Percentiles rank a stretch among this genome's conserved stretches.
Conservation (phyloP, 1,140 invertebrate genomes). For the Trichonephila clavipes region DNA sequence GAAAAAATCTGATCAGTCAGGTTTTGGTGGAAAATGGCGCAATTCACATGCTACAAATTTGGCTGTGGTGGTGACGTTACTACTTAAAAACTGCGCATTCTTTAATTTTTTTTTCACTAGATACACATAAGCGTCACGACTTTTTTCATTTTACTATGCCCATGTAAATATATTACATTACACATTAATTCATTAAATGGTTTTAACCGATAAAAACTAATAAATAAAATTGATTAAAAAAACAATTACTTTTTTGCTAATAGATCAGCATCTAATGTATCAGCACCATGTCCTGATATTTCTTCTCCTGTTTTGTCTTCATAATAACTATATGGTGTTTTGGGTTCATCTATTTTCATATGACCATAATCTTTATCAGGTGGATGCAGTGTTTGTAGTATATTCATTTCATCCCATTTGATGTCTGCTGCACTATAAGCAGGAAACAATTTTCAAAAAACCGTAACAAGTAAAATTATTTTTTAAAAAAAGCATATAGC, state of each 20-base stretch:
- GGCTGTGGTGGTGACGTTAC: too few species aligned
- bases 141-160: too few species aligned
- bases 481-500: too few species aligned
- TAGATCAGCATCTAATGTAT: conserved; percentile 86
- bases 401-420: conserved; percentile 99
- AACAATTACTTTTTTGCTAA: conserved; percentile 86
- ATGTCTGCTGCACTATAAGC: conserved; percentile 82
- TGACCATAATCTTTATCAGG: conserved; percentile 99
- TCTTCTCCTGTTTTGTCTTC: conserved; percentile 82
- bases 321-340: conserved; percentile 95
- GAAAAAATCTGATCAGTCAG: too few species aligned
- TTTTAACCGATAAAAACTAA: not conserved
- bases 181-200: not conserved
- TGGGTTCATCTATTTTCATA: conserved; percentile 99
- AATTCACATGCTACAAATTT: too few species aligned
- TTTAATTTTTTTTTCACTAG: too few species aligned
- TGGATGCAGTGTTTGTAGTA: conserved; percentile 98
- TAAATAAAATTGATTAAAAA: not conserved
- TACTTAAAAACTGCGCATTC: too few species aligned
- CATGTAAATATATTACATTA: too few species aligned
- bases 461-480: too few species aligned
- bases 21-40: too few species aligned
- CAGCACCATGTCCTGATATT: conserved; percentile 83
- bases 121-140: too few species aligned
- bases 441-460: too few species aligned